Evolutionary conservation across 2,888 invertebrate genomes (phyloP), one percentile per base, ranked within the genome.

Genomic region (Drosophila mimica): DNA sequence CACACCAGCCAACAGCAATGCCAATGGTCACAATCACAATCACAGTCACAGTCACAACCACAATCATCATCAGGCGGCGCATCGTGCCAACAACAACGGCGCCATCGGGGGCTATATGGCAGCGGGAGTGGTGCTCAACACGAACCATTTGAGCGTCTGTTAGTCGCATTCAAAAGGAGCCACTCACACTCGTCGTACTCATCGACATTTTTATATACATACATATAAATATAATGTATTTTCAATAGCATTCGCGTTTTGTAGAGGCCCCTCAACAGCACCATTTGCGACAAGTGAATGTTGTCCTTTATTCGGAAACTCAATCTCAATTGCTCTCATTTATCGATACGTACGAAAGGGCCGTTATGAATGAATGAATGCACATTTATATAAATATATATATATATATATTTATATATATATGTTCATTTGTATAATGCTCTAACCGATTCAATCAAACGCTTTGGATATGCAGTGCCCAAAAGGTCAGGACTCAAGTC

Each of bases 71-170:
- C 82, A 76, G 33, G 76, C 68, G 54, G 79, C 70, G 53, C 82
- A 79, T 20, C 81, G 82, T 30, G 17, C 80, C 83, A 56, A 56
- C 68, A 88, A 89, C 70, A 91, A 89, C 69, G 91, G 91, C 67
- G 82, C 89, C 49, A 79, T 81, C 40, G 83, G 74, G 6, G 92
- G 90, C 38, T 93, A 93, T 53, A 91, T 92, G 90, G 90, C 92
- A 17, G 90, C 92, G n/a, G 93, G 93, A 5, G 92, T 93, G 61
- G 93, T 93, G 33, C 87, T 93, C 61, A 93, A 92, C 73, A 91
- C 93, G 62, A 93, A 91, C 69, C 93, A 92, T 85, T 87, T 93
- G 81, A 93, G 89, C 77, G 92, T 93, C 80, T 93, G 93, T 92
- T 93, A 93, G 92, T 34, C 33, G 9, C 34, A 34, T 25, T 53